A percentile compares a stretch with the other conserved stretches of the same genome.
Evolutionary conservation across 2,113 vertebrate species (phyloP).

Genomic region (Pterocles burchelli): DNA sequence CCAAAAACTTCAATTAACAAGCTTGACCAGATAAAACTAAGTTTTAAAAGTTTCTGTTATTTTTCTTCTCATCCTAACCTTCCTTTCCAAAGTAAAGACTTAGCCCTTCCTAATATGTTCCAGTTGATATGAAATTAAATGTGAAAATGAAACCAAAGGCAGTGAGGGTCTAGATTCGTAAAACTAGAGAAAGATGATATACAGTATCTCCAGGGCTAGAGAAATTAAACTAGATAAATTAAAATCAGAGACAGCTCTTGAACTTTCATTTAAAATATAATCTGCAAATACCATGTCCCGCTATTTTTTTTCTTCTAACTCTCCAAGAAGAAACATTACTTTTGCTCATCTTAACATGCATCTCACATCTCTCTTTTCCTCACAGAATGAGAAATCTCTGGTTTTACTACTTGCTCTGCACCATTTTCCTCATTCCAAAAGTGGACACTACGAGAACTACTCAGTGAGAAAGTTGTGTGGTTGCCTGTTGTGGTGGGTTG

Average conservation of each 20-base stretch:
- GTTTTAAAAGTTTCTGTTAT: neutral
- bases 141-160: constrained; percentile 7
- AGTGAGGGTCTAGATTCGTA: neutral
- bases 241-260: neutral
- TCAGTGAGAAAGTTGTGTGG: neutral
- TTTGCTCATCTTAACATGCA: neutral
- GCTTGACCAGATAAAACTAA: neutral
- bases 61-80: neutral
- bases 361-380: neutral
- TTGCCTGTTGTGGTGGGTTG: neutral
- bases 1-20: neutral
- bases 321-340: neutral
- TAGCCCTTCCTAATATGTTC: neutral
- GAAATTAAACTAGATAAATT: constrained; percentile 17
- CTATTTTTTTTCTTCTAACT: neutral
- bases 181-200: neutral
- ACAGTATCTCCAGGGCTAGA: neutral
- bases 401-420: neutral
- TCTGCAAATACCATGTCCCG: neutral
- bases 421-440: neutral
- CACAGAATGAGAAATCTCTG: neutral
- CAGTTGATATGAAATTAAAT: constrained; percentile 7
- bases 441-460: neutral
- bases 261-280: neutral
- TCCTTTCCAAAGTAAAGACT: constrained; percentile 4